Percentiles rank a stretch among this genome's conserved stretches.
Evolutionary conservation across 2,113 vertebrate genomes (phyloP).

Genomic region (Alaudala cheleensis): DNA sequence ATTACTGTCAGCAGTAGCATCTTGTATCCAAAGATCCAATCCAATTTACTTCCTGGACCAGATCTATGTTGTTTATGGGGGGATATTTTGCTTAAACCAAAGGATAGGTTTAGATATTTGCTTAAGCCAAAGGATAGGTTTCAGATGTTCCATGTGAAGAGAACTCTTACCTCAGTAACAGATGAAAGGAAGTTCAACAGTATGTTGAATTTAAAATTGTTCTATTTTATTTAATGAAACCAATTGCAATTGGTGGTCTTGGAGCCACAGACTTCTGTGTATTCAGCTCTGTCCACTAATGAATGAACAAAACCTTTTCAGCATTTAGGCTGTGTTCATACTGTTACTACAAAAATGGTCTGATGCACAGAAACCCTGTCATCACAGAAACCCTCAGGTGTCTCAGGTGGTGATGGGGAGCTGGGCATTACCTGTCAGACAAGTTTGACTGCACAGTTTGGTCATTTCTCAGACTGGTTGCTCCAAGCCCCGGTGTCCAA

Average conservation of each 20-base stretch:
- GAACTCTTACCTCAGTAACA: neutral
- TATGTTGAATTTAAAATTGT: neutral
- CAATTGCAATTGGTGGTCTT: neutral
- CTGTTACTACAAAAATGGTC: neutral
- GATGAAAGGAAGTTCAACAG: neutral
- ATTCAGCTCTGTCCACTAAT: neutral
- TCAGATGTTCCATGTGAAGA: neutral
- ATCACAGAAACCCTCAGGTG: neutral
- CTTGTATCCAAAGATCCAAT: neutral
- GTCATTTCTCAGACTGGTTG: neutral
- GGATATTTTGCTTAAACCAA: neutral
- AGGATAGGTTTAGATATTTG: neutral
- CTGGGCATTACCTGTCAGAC: neutral
- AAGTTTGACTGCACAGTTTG: neutral
- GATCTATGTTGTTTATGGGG: neutral
- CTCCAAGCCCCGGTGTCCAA: rapidly evolving
- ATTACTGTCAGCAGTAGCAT: neutral
- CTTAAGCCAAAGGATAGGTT: neutral
- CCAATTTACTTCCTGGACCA: neutral
- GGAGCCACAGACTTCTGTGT: neutral
- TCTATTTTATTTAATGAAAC: neutral
- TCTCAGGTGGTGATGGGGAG: neutral
- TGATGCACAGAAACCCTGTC: neutral
- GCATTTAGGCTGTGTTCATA: neutral
- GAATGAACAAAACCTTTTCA: neutral